Evolutionary conservation across 1,140 invertebrate genomes (phyloP).

Genomic region (Acarapis woodi): DNA sequence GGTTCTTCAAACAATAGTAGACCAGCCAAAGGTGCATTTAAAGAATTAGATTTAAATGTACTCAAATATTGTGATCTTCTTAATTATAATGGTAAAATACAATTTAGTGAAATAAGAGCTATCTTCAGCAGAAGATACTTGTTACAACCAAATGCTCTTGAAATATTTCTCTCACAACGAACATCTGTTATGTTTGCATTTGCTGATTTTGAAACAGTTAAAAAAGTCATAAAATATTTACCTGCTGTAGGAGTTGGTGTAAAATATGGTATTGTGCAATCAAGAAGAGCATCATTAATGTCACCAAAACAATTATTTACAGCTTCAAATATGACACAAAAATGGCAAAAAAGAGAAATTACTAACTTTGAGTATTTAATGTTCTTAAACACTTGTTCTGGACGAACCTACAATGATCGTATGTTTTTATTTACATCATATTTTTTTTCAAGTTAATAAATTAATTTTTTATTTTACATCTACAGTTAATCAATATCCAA

Average conservation of each 20-base stretch:
- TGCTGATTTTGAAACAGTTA: slow-evolving; percentile 77
- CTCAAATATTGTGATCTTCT: slow-evolving; percentile 47
- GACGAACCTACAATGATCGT: slow-evolving; percentile 78
- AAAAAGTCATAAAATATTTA: slow-evolving; percentile 89
- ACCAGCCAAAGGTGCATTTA: slow-evolving; percentile 1
- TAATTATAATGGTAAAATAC: slow-evolving; percentile 11
- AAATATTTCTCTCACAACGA: slow-evolving; percentile 91
- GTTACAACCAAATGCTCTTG: slow-evolving; percentile 83
- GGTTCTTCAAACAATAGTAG: background rate
- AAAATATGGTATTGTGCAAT: slow-evolving; percentile 92
- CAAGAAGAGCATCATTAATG: slow-evolving; percentile 83
- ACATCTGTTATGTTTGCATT: slow-evolving; percentile 97
- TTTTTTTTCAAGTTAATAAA: too few relatives aligned
- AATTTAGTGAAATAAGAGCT: slow-evolving; percentile 91
- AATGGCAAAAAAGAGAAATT: slow-evolving; percentile 93
- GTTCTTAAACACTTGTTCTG: slow-evolving; percentile 89
- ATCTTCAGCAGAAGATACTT: slow-evolving; percentile 89
- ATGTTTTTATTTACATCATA: too few relatives aligned
- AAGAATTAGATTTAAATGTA: slow-evolving; percentile 29
- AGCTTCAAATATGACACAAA: slow-evolving; percentile 96
- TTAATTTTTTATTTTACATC: too few relatives aligned
- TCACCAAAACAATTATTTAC: slow-evolving; percentile 88
- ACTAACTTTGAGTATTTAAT: slow-evolving; percentile 88
- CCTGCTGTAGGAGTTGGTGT: slow-evolving; percentile 95
- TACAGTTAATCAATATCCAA: slow-evolving; percentile 95